Evolutionary conservation across 2,888 invertebrate species (phyloP).

Genomic region (Drosophila ochracea): DNA sequence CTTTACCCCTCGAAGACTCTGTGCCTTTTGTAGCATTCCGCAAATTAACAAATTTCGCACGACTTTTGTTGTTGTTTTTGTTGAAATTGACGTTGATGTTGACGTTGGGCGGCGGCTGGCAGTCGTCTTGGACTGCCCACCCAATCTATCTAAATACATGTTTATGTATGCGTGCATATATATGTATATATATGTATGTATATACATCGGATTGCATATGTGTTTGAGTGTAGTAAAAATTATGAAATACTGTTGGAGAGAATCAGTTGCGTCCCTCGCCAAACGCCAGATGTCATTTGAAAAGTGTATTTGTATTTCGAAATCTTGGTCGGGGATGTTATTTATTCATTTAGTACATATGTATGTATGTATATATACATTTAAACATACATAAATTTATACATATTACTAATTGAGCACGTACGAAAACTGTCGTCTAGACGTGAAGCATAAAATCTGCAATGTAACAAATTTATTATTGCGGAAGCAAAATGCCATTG

Average conservation of each 20-base stretch:
- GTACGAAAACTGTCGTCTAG: constrained; percentile 78
- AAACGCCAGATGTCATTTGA: constrained; percentile 52
- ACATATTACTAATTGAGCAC: constrained; percentile 71
- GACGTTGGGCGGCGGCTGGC: constrained; percentile 14
- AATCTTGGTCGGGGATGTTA: constrained; percentile 21
- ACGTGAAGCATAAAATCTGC: constrained; percentile 74
- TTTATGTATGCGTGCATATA: neutral
- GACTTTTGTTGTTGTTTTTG: constrained; percentile 52
- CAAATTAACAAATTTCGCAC: constrained; percentile 62
- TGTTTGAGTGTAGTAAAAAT: constrained; percentile 39
- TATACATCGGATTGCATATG: neutral
- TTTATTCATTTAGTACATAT: constrained; percentile 12
- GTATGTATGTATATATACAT: neutral
- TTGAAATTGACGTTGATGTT: constrained; percentile 35
- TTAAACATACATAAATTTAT: neutral
- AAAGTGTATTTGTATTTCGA: constrained; percentile 38
- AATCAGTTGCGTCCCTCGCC: constrained; percentile 9
- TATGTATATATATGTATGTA: neutral
- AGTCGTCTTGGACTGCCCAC: constrained; percentile 20
- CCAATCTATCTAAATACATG: constrained; percentile 26
- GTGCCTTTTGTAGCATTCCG: constrained; percentile 12
- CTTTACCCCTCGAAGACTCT: neutral
- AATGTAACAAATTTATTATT: constrained; percentile 67
- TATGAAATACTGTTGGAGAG: constrained; percentile 45
- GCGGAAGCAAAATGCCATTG: constrained; percentile 65